Evolutionary conservation across 2,113 vertebrate species (phyloP), one percentile per base, ranked within the genome.

Genomic region (Trogon surrucura): DNA sequence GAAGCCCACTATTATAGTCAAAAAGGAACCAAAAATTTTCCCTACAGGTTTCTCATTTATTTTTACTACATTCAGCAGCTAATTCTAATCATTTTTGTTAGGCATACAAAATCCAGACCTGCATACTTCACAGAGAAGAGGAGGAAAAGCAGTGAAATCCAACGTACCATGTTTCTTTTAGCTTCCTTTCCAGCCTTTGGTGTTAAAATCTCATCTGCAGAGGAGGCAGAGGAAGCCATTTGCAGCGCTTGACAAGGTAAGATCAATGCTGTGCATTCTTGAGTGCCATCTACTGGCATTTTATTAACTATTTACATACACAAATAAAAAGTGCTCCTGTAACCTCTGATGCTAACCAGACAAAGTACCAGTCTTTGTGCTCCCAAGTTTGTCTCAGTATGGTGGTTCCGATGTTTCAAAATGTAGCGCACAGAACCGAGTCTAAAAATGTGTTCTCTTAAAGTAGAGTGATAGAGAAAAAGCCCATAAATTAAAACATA

Each of bases 251-350:
- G 13, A 10, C 18, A 45, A 91, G 32, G 19, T 13, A 19, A 19
- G 36, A 82, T 62, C 45, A 53, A 36, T 36, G 84, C 62, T 70
- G 3, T 1, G 4, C 47, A 88, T 94, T 96, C 89, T 89, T 72
- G 89, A 89, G 95, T 97, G 95, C 91, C 95, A 94, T 62, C 93
- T 94, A 69, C 91, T 85, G 96, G 89, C 41, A 87, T 85, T 92
- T 58, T 69, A 82, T 95, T 94, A 95, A 92, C 70, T 67, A 61
- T 81, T 88, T 88, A 32, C 36, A 26, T 58, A 29, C 57, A 57
- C 57, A 56, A 30, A 60, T 2, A 51, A 45, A 72, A 92, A 74
- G 14, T 10, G 11, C 8, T 79, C 14, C 77, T 71, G 18, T n/a
- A 80, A 36, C 5, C 10, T 44, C 48, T 45, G 48, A 4, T 45